phyloP scores from a whole-genome alignment of 2,113 vertebrate genomes.

The Triplophysa rosa region DNA sequence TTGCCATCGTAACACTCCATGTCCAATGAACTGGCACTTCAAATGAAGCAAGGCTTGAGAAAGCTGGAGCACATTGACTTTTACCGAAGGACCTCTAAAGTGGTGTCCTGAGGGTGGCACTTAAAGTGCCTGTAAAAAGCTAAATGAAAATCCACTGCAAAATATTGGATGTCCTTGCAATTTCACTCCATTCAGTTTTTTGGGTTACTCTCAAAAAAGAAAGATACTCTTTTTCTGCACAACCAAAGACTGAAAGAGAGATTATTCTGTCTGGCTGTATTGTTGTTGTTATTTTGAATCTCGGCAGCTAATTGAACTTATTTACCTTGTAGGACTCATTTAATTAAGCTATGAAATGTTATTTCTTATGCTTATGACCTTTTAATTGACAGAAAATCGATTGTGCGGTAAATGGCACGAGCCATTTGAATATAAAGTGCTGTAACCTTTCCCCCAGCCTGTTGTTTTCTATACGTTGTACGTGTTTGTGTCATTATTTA shows the following conservation, averaged over 20 bases:
- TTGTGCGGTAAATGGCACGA: constrained; percentile 32
- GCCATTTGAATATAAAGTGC: constrained; percentile 23
- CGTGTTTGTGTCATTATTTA: constrained; percentile 26
- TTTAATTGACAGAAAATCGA: constrained; percentile 41
- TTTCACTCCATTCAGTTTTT: background rate
- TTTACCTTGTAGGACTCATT: constrained; percentile 21
- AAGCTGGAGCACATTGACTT: constrained; percentile 23
- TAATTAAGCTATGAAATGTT: constrained; percentile 29
- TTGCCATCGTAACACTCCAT: constrained; percentile 6
- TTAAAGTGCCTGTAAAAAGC: constrained; percentile 25
- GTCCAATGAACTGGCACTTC: constrained; percentile 28
- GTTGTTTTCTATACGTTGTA: constrained; percentile 22
- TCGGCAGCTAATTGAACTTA: background rate
- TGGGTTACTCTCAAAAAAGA: background rate
- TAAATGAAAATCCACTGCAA: background rate
- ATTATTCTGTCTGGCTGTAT: background rate
- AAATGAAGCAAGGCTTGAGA: constrained; percentile 38
- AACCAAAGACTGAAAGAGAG: background rate
- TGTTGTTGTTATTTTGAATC: background rate
- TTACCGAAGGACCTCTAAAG: constrained; percentile 16
- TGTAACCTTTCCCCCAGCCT: constrained; percentile 38
- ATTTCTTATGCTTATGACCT: constrained; percentile 30
- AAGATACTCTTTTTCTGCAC: background rate
- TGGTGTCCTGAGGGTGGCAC: constrained; percentile 29
- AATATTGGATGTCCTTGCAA: background rate